phyloP scores from a whole-genome alignment of 1,140 invertebrate species.

The Euwallacea similis region DNA sequence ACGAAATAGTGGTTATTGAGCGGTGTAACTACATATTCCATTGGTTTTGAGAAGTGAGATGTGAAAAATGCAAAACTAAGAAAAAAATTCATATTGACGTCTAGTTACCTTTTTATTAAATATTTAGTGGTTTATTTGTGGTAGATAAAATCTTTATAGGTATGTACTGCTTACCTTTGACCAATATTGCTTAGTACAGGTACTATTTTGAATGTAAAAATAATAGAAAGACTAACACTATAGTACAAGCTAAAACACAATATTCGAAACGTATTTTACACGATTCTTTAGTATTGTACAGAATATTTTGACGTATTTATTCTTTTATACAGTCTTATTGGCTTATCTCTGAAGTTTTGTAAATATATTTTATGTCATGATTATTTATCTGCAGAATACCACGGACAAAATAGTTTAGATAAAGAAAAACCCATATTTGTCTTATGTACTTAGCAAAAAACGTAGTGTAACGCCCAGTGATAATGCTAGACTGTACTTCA shows the following conservation, averaged over 20 bases:
- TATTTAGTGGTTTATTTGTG: no score
- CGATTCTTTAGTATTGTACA: no score
- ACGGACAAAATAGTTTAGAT: no score
- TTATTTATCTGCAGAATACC: no score
- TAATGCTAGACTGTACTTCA: background rate
- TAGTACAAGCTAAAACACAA: no score
- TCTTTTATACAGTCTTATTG: slow-evolving; percentile 8
- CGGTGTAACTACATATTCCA: slow-evolving; percentile 93
- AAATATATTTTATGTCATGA: background rate
- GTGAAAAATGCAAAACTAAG: slow-evolving; percentile 84
- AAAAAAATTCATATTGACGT: slow-evolving; percentile 90
- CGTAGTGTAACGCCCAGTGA: background rate
- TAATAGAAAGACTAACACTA: slow-evolving; percentile 24
- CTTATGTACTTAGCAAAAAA: slow-evolving; percentile 16
- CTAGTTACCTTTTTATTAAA: slow-evolving; percentile 54
- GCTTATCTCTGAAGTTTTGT: slow-evolving; percentile 25
- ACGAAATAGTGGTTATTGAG: slow-evolving; percentile 81
- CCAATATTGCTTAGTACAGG: slow-evolving; percentile 23
- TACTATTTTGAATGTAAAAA: background rate
- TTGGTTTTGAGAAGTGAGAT: slow-evolving; percentile 97
- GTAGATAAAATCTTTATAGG: no score
- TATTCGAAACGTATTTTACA: slow-evolving; percentile 1
- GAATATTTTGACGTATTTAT: slow-evolving; percentile 9
- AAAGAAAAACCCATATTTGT: no score
- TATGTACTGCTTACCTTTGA: slow-evolving; percentile 1